phyloP scores from a whole-genome alignment of 1,140 invertebrate genomes.

The Bombus cullumanus region DNA sequence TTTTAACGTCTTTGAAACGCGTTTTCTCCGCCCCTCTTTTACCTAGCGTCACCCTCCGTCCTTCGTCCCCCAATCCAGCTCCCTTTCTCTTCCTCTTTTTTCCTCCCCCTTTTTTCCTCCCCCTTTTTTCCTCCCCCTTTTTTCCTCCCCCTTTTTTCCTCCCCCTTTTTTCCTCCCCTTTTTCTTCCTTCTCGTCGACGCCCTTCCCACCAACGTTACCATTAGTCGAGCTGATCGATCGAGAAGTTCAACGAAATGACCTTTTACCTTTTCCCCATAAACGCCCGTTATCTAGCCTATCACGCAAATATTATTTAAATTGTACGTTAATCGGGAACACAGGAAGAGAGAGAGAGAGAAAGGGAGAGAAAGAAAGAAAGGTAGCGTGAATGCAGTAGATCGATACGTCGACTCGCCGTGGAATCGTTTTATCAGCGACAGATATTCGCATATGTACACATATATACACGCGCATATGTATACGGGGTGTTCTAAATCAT shows the following conservation, averaged over 20 bases:
- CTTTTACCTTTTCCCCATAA: slow-evolving; percentile 51
- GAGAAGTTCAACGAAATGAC: slow-evolving; percentile 42
- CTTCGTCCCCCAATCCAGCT: neutral
- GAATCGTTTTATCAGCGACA: slow-evolving; percentile 26
- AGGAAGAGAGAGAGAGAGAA: neutral
- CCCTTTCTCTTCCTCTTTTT: neutral
- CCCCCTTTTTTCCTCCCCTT: neutral
- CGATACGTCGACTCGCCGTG: slow-evolving; percentile 56
- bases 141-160: neutral
- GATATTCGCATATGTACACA: neutral
- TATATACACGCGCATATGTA: neutral
- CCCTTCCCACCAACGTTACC: neutral
- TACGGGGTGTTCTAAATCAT: neutral
- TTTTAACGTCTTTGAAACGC: slow-evolving; percentile 54
- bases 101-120: neutral
- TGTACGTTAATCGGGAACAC: slow-evolving; percentile 52
- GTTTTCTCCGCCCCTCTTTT: too few species aligned
- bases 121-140: neutral
- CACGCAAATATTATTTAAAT: slow-evolving; percentile 66
- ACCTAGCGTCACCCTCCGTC: neutral
- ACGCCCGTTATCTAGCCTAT: slow-evolving; percentile 11
- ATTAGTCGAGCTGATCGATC: slow-evolving; percentile 47
- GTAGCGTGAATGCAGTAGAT: slow-evolving; percentile 62
- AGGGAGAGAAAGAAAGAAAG: neutral
- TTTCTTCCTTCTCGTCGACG: neutral